phyloP scores from a whole-genome alignment of 2,888 invertebrate species.

The Andrena fulva region DNA sequence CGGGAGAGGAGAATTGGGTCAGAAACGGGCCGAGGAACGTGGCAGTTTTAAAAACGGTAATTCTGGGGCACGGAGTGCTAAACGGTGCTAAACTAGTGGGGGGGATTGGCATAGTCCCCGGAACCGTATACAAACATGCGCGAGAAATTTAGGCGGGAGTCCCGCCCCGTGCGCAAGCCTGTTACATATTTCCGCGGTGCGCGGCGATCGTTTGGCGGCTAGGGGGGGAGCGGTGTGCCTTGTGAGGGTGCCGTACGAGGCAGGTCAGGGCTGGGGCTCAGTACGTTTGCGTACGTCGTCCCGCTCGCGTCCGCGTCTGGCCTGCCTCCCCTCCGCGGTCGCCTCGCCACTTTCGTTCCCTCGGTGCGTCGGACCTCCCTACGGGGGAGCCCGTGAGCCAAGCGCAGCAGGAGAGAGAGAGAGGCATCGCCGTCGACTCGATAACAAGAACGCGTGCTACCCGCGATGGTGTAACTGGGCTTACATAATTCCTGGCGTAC shows the following conservation, averaged over 20 bases:
- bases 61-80: neutral
- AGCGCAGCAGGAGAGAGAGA: neutral
- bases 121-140: slow-evolving; percentile 44
- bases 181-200: slow-evolving; percentile 11
- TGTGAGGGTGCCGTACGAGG: slow-evolving; percentile 74
- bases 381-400: neutral
- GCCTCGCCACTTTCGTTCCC: slow-evolving; percentile 23
- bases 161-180: slow-evolving; percentile 20
- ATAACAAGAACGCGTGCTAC: slow-evolving; percentile 24
- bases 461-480: slow-evolving; percentile 68
- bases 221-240: slow-evolving; percentile 54
- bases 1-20: too few relatives aligned
- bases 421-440: neutral
- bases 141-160: slow-evolving; percentile 59
- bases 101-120: slow-evolving; percentile 51
- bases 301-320: slow-evolving; percentile 15
- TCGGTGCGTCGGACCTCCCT: slow-evolving; percentile 12
- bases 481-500: slow-evolving; percentile 75
- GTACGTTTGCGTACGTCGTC: slow-evolving; percentile 67
- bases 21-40: too few relatives aligned
- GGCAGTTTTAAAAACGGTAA: slow-evolving; percentile 35
- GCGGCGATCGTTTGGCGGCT: slow-evolving; percentile 26
- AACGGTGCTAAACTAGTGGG: neutral
- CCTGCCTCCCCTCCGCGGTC: slow-evolving; percentile 34
- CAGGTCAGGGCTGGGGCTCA: slow-evolving; percentile 82